Evolutionary conservation across 2,797 vertebrate species (phyloP).

Genomic region (Takifugu rubripes): DNA sequence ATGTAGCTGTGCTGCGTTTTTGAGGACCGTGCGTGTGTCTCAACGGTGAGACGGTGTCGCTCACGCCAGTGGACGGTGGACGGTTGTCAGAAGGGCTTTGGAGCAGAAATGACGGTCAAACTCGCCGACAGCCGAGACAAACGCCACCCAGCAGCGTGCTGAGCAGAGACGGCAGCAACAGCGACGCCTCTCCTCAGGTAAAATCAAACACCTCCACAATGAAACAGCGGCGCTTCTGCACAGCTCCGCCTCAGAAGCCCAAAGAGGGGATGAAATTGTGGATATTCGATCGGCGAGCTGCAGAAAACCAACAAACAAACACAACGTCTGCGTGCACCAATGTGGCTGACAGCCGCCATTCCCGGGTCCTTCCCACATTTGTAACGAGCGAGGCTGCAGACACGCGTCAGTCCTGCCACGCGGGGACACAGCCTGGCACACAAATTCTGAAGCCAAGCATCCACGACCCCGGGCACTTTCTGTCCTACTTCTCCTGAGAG

Average conservation of each 20-base stretch:
- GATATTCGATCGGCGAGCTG: conserved; percentile 55
- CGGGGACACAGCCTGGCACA: conserved; percentile 33
- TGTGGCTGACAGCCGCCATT: conserved; percentile 43
- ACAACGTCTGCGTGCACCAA: conserved; percentile 53
- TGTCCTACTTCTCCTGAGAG: conserved; percentile 67
- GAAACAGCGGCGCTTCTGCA: too few relatives aligned
- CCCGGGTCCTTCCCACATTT: conserved; percentile 29
- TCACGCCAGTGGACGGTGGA: too few relatives aligned
- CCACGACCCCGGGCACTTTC: conserved; percentile 57
- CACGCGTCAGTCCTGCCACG: conserved; percentile 43
- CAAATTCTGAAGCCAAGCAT: conserved; percentile 50
- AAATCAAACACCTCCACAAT: too few relatives aligned
- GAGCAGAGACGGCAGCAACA: too few relatives aligned
- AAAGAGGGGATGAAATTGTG: conserved; percentile 67
- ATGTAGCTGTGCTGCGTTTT: conserved; percentile 9
- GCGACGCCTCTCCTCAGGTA: too few relatives aligned
- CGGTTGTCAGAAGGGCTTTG: too few relatives aligned
- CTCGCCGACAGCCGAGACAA: too few relatives aligned
- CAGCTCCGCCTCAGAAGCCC: neutral
- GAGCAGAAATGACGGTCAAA: too few relatives aligned
- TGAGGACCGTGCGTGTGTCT: too few relatives aligned
- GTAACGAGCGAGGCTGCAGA: conserved; percentile 30
- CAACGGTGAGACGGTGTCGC: too few relatives aligned
- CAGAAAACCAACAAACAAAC: conserved; percentile 65
- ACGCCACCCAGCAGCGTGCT: too few relatives aligned